Evolutionary conservation across 2,797 vertebrate species (phyloP).

Genomic region (Helostoma temminkii): DNA sequence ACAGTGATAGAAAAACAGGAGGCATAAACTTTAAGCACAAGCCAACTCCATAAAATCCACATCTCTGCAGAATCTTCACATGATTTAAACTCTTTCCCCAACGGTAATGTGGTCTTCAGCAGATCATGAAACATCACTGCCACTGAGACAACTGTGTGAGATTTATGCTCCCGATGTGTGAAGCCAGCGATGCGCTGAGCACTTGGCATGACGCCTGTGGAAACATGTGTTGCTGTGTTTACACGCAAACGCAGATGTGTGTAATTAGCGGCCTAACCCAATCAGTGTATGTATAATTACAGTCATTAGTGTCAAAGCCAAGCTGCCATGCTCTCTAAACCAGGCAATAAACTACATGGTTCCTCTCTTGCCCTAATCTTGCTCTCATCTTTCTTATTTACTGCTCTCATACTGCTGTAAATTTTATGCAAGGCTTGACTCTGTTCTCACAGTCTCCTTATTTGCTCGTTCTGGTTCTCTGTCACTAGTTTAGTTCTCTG

Average conservation of each 20-base stretch:
- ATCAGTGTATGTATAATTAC: slow-evolving; percentile 83
- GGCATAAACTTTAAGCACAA: slow-evolving; percentile 43
- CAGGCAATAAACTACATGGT: slow-evolving; percentile 75
- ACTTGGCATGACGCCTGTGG: slow-evolving; percentile 74
- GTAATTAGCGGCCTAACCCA: slow-evolving; percentile 84
- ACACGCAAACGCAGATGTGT: slow-evolving; percentile 76
- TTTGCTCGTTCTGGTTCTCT: slow-evolving; percentile 50
- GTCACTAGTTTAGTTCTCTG: slow-evolving; percentile 57
- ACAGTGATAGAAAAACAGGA: slow-evolving; percentile 30
- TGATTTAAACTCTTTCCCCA: slow-evolving; percentile 74
- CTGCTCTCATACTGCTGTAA: slow-evolving; percentile 67
- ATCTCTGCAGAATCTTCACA: slow-evolving; percentile 54
- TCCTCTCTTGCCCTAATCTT: slow-evolving; percentile 56
- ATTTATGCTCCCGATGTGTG: slow-evolving; percentile 76
- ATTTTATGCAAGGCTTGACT: slow-evolving; percentile 72
- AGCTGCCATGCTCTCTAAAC: slow-evolving; percentile 79
- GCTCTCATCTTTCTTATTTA: slow-evolving; percentile 80
- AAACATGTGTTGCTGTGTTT: slow-evolving; percentile 80
- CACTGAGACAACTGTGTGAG: slow-evolving; percentile 73
- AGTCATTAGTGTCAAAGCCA: slow-evolving; percentile 80
- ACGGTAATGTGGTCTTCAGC: slow-evolving; percentile 75
- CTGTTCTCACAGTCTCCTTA: slow-evolving; percentile 51
- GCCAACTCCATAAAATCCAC: slow-evolving; percentile 58
- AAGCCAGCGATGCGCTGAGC: slow-evolving; percentile 61
- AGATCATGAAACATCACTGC: slow-evolving; percentile 73